These are phyloP conservation scores for Cotesia typhae DNA, from an alignment of 1,140 invertebrate genomes.

Conservation along the genomic window DNA sequence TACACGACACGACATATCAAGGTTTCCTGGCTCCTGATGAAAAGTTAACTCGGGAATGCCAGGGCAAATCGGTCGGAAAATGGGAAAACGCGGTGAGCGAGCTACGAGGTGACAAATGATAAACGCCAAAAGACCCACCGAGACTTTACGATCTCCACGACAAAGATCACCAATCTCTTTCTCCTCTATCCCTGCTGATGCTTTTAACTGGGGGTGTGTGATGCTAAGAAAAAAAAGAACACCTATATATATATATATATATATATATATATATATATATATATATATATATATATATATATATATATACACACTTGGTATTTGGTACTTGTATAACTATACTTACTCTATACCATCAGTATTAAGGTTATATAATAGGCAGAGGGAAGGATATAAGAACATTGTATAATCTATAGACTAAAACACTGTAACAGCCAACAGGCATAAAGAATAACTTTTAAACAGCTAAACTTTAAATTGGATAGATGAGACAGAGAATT, in stretches of 20 bases:
- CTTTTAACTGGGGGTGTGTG: no score
- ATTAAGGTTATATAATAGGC: no score
- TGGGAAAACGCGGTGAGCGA: slow-evolving; percentile 60
- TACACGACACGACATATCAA: no score
- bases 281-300: no score
- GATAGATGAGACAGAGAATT: background rate
- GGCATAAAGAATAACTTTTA: background rate
- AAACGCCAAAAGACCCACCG: slow-evolving; percentile 25
- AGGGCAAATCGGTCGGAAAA: slow-evolving; percentile 64
- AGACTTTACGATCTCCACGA: slow-evolving; percentile 5
- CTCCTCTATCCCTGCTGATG: no score
- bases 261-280: no score
- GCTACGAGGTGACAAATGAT: slow-evolving; percentile 61
- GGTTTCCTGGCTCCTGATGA: background rate
- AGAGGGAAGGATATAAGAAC: background rate
- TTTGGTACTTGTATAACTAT: no score
- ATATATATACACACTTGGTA: no score
- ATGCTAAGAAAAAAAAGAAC: no score
- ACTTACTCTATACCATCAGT: background rate
- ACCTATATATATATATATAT: no score
- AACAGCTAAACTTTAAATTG: slow-evolving; percentile 8
- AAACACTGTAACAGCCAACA: background rate
- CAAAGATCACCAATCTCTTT: no score
- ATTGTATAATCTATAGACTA: background rate
- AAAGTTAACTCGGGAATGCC: slow-evolving; percentile 37